These are phyloP conservation scores for Todus mexicanus DNA, from an alignment of 2,797 vertebrate genomes.

Conservation along the genomic window DNA sequence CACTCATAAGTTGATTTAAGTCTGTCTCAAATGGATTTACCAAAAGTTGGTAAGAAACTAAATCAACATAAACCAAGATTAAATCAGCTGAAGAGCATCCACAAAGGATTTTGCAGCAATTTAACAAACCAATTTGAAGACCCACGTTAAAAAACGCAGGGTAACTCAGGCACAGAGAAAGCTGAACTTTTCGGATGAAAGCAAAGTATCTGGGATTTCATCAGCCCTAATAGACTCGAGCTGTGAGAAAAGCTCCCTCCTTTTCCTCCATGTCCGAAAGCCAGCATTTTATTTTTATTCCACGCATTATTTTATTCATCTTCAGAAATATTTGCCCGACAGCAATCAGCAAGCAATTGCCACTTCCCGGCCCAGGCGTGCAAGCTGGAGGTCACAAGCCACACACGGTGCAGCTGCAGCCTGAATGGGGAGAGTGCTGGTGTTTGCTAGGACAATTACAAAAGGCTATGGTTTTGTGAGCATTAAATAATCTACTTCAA, in stretches of 20 bases:
- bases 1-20: constrained; percentile 62
- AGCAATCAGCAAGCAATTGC: not conserved
- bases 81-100: constrained; percentile 52
- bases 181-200: not conserved
- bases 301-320: not conserved
- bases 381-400: not conserved
- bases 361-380: not conserved
- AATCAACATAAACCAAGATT: constrained; percentile 56
- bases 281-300: not conserved
- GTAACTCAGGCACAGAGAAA: not conserved
- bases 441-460: not conserved
- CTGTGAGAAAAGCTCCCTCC: not conserved
- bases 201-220: not conserved
- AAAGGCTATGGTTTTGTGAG: not conserved
- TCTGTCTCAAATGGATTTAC: constrained; percentile 58
- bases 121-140: constrained; percentile 19
- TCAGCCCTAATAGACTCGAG: not conserved
- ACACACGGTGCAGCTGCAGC: not conserved
- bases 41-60: constrained; percentile 50
- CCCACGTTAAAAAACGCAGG: not conserved
- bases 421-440: not conserved
- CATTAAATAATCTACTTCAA: not conserved
- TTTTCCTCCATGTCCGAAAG: not conserved
- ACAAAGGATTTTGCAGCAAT: constrained; percentile 25
- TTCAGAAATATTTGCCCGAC: not conserved